These are phyloP conservation scores for Meriones unguiculatus DNA, from an alignment of 2,113 vertebrate species.

Conservation along the genomic window DNA sequence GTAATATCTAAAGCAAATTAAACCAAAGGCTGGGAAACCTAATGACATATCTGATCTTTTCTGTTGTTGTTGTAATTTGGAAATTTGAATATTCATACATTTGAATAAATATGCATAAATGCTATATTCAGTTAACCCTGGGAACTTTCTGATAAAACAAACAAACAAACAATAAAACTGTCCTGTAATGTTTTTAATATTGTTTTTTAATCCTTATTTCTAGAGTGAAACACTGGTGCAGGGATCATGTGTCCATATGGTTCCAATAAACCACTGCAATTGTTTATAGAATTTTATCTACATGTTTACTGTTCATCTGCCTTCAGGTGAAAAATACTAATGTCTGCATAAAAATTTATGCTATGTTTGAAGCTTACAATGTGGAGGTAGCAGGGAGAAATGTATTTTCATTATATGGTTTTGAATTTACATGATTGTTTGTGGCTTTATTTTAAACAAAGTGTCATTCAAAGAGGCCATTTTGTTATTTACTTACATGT, in stretches of 20 bases:
- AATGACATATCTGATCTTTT: constrained; percentile 58
- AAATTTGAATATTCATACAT: constrained; percentile 62
- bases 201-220: constrained; percentile 11
- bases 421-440: constrained; percentile 35
- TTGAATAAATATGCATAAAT: constrained; percentile 61
- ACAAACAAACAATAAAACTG: constrained; percentile 8
- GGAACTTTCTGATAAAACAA: not conserved
- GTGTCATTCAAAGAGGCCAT: not conserved
- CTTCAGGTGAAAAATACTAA: constrained; percentile 49
- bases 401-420: constrained; percentile 19
- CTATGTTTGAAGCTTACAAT: not conserved
- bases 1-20: constrained; percentile 57
- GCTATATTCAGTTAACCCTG: not conserved
- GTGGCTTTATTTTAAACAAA: not conserved
- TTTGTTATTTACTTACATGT: not conserved
- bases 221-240: constrained; percentile 20
- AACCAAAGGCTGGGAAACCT: constrained; percentile 29
- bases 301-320: constrained; percentile 31
- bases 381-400: not conserved
- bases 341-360: constrained; percentile 39
- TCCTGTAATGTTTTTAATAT: constrained; percentile 1
- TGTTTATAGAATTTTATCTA: constrained; percentile 3
- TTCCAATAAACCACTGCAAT: constrained; percentile 22
- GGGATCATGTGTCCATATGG: constrained; percentile 11
- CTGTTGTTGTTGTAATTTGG: constrained; percentile 45